Evolutionary conservation across 2,888 invertebrate genomes (phyloP).

Genomic region (Vesta saturnalis): DNA sequence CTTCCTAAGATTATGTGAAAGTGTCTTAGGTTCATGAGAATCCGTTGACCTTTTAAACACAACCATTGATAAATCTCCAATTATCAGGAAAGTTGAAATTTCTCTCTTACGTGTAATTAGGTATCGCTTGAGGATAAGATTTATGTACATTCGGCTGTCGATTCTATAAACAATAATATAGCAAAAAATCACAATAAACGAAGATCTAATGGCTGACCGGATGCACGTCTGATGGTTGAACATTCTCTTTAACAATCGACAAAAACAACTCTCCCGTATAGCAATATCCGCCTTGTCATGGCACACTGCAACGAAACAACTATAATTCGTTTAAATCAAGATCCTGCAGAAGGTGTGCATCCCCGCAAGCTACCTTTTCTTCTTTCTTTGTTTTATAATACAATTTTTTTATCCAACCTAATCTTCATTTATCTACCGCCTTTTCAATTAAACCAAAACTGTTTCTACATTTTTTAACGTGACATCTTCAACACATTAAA

Average conservation of each 20-base stretch:
- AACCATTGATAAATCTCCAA: slow-evolving; percentile 1
- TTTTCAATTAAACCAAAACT: too few relatives aligned
- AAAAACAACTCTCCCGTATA: background rate
- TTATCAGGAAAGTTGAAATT: slow-evolving; percentile 1
- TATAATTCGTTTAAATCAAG: slow-evolving; percentile 1
- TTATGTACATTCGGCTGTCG: too few relatives aligned
- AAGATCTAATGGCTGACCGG: slow-evolving; percentile 1
- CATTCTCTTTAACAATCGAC: slow-evolving; percentile 1
- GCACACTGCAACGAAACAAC: background rate
- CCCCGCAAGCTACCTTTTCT: background rate
- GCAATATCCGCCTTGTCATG: background rate
- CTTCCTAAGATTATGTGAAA: slow-evolving; percentile 24
- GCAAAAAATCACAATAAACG: background rate
- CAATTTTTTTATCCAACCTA: too few relatives aligned
- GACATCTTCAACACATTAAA: too few relatives aligned
- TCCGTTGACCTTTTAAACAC: slow-evolving; percentile 28
- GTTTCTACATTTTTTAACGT: too few relatives aligned
- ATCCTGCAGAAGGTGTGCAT: background rate
- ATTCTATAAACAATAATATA: too few relatives aligned
- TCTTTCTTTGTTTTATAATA: background rate
- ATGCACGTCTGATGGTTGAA: background rate
- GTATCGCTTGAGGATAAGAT: too few relatives aligned
- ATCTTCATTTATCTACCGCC: too few relatives aligned
- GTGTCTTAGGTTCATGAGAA: slow-evolving; percentile 33
- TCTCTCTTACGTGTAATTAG: background rate